phyloP scores from a whole-genome alignment of 2,888 invertebrate genomes.

The Orthosia cruda region DNA sequence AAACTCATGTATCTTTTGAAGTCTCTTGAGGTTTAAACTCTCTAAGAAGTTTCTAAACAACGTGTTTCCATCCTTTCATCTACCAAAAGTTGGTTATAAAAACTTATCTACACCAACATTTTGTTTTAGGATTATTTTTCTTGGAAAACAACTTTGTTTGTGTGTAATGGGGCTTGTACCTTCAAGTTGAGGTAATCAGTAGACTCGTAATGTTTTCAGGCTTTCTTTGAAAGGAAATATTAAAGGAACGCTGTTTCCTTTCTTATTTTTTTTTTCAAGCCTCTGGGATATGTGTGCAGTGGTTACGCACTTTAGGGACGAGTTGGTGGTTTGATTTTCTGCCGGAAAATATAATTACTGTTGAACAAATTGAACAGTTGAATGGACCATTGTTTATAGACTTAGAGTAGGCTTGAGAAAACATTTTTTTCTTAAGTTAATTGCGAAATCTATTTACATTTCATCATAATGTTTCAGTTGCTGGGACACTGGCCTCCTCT shows the following conservation, averaged over 20 bases:
- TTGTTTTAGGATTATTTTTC: conserved; percentile 57
- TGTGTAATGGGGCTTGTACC: conserved; percentile 73
- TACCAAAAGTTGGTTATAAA: conserved; percentile 32
- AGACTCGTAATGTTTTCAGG: conserved; percentile 30
- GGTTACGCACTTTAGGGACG: no score
- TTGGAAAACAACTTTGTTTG: conserved; percentile 57
- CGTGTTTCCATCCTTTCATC: conserved; percentile 38
- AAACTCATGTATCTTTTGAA: conserved; percentile 40
- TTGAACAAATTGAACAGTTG: no score
- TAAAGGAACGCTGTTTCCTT: neutral
- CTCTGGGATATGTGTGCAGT: no score
- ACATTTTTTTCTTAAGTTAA: no score
- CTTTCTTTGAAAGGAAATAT: conserved; percentile 4
- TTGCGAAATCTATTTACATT: no score
- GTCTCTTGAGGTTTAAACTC: conserved; percentile 41
- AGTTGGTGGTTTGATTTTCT: no score
- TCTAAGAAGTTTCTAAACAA: conserved; percentile 50
- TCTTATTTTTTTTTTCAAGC: neutral
- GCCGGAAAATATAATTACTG: no score
- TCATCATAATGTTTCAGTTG: no score
- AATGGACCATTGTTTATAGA: no score
- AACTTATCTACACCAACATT: conserved; percentile 58
- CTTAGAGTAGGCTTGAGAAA: no score
- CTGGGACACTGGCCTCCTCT: no score
- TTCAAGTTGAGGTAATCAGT: conserved; percentile 71